Evolutionary conservation across 1,140 invertebrate genomes (phyloP).

Genomic region (Lordiphosa stackelbergi): DNA sequence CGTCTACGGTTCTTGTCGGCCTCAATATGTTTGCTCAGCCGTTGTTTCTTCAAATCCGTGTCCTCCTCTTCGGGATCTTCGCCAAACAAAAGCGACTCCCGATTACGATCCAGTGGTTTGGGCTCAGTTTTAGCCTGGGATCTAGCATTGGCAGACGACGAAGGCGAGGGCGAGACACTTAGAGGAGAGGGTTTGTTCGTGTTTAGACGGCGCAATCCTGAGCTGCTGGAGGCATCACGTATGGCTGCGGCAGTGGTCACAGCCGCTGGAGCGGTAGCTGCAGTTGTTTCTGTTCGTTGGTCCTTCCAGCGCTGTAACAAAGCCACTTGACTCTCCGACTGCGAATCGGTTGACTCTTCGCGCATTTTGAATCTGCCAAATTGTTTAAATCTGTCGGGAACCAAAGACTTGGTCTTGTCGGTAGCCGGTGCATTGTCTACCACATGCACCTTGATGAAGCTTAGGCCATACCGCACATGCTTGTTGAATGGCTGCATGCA

Average conservation of each 20-base stretch:
- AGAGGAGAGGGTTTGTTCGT: constrained; percentile 10
- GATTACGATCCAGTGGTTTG: constrained; percentile 63
- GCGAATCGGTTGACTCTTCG: constrained; percentile 78
- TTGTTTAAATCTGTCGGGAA: constrained; percentile 31
- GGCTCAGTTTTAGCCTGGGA: constrained; percentile 1
- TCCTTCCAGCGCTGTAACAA: constrained; percentile 70
- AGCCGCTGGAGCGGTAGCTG: too few species aligned
- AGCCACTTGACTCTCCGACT: constrained; percentile 39
- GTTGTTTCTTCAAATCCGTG: constrained; percentile 42
- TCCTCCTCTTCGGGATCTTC: constrained; percentile 76
- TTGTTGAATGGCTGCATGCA: constrained; percentile 93
- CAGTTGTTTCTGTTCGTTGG: constrained; percentile 3
- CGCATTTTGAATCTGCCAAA: constrained; percentile 80
- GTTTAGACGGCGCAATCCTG: constrained; percentile 22
- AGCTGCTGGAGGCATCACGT: constrained; percentile 31
- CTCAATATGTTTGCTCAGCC: constrained; percentile 77
- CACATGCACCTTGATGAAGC: constrained; percentile 86
- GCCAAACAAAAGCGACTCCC: constrained; percentile 78
- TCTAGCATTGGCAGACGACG: background rate
- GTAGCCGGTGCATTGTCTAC: background rate
- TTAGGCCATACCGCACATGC: constrained; percentile 86
- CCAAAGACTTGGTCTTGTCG: constrained; percentile 33
- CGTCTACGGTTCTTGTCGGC: constrained; percentile 76
- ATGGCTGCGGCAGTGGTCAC: constrained; percentile 55
- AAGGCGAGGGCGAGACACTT: constrained; percentile 5